Percentiles rank a stretch among this genome's conserved stretches.
phyloP scores from a whole-genome alignment of 2,113 vertebrate genomes.

The Struthidea cinerea region DNA sequence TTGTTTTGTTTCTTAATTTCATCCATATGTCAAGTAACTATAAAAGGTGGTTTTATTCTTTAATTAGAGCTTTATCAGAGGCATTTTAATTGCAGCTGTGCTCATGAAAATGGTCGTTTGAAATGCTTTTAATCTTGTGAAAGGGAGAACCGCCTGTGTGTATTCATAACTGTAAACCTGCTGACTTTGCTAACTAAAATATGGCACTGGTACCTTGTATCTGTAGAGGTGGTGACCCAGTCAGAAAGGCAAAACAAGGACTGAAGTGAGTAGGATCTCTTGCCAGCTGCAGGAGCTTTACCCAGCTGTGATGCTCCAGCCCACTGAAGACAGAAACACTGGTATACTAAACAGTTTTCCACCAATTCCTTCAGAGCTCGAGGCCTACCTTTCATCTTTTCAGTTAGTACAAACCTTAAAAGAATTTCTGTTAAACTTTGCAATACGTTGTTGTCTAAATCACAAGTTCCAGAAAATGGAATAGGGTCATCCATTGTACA shows the following conservation, averaged over 20 bases:
- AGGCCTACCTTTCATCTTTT: background rate
- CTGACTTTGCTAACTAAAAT: background rate
- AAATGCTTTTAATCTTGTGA: background rate
- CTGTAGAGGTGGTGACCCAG: background rate
- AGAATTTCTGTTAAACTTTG: background rate
- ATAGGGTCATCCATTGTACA: background rate
- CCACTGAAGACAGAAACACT: background rate
- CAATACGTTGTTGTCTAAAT: background rate
- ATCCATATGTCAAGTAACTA: background rate
- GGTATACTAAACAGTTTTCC: background rate
- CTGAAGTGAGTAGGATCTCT: background rate
- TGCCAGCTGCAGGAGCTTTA: background rate
- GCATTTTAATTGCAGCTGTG: background rate
- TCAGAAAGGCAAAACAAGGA: background rate
- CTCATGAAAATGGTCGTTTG: background rate
- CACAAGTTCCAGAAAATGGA: background rate
- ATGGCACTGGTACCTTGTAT: background rate
- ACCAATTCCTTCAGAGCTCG: background rate
- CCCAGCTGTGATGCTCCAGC: background rate
- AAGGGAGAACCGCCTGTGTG: background rate
- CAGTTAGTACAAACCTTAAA: background rate
- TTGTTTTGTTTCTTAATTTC: conserved; percentile 20
- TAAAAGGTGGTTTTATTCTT: background rate
- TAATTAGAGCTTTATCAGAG: background rate
- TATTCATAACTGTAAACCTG: background rate